These are phyloP conservation scores for Luscinia megarhynchos DNA, from an alignment of 2,797 vertebrate species.

Conservation along the genomic window DNA sequence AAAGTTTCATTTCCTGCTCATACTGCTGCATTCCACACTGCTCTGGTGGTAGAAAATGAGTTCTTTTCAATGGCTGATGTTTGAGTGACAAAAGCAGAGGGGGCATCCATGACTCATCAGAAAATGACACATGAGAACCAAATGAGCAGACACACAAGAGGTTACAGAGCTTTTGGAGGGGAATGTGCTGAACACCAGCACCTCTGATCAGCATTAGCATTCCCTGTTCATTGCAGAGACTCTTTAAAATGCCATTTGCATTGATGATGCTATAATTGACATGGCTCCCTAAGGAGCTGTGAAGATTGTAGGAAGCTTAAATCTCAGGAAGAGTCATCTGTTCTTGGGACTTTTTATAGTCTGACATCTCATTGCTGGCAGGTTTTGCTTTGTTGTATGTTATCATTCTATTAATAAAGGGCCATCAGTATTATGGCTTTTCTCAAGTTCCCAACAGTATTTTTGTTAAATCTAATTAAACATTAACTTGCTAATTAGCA, in stretches of 20 bases:
- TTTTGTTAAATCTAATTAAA: constrained; percentile 54
- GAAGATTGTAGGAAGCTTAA: constrained; percentile 65
- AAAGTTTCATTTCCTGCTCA: constrained; percentile 10
- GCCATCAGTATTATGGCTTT: neutral
- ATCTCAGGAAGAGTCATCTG: constrained; percentile 69
- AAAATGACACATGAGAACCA: constrained; percentile 35
- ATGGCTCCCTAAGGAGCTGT: constrained; percentile 71
- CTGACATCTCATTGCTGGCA: constrained; percentile 49
- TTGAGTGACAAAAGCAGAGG: constrained; percentile 70
- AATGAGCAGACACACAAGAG: constrained; percentile 29
- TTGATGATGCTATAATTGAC: constrained; percentile 78
- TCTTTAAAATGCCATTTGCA: constrained; percentile 80
- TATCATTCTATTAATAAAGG: constrained; percentile 59
- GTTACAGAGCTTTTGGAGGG: constrained; percentile 52
- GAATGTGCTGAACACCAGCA: neutral
- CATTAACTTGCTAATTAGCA: constrained; percentile 52
- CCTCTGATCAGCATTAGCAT: constrained; percentile 71
- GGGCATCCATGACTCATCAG: constrained; percentile 30
- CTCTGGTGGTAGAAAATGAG: constrained; percentile 52
- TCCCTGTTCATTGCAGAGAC: constrained; percentile 47
- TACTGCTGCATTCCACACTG: constrained; percentile 55
- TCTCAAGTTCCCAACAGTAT: constrained; percentile 41
- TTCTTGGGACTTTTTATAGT: constrained; percentile 59
- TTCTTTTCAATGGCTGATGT: constrained; percentile 60
- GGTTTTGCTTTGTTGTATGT: constrained; percentile 41